Conservation (phyloP, 2,888 invertebrate genomes). For the Hydroisotoma schaefferi region DNA sequence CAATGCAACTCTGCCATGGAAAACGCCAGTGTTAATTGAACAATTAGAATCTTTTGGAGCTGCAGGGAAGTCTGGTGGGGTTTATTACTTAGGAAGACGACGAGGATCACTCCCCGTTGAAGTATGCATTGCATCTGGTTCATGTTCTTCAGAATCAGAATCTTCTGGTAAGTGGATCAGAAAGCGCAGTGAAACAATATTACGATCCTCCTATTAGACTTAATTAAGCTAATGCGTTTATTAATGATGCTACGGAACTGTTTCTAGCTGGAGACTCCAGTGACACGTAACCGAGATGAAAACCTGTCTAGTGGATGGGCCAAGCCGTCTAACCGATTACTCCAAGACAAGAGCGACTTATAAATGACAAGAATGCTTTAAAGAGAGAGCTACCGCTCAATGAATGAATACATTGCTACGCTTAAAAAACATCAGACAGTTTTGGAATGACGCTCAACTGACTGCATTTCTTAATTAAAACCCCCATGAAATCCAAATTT, state of each 20-base stretch:
- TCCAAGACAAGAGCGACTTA: too few relatives aligned
- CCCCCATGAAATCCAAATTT: too few relatives aligned
- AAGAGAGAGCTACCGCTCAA: too few relatives aligned
- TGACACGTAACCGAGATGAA: slow-evolving; percentile 39
- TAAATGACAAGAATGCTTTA: too few relatives aligned
- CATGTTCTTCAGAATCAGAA: slow-evolving; percentile 49
- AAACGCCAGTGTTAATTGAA: slow-evolving; percentile 47
- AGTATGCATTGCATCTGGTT: slow-evolving; percentile 45
- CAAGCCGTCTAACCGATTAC: too few relatives aligned
- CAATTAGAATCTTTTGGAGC: slow-evolving; percentile 35
- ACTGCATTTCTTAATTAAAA: too few relatives aligned
- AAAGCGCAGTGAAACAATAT: neutral
- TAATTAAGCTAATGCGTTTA: too few relatives aligned
- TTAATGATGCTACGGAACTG: neutral
- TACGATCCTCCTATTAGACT: neutral
- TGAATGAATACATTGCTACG: too few relatives aligned
- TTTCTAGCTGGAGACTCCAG: slow-evolving; percentile 41
- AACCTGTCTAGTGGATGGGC: too few relatives aligned
- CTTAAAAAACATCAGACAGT: too few relatives aligned
- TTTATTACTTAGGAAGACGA: slow-evolving; percentile 44
- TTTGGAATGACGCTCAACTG: too few relatives aligned
- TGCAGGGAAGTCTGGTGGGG: slow-evolving; percentile 29
- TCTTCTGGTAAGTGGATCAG: slow-evolving; percentile 48
- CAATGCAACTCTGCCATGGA: slow-evolving; percentile 41
- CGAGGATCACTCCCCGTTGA: slow-evolving; percentile 48